phyloP scores from a whole-genome alignment of 2,797 vertebrate genomes.

The Craterocephalus amniculus region DNA sequence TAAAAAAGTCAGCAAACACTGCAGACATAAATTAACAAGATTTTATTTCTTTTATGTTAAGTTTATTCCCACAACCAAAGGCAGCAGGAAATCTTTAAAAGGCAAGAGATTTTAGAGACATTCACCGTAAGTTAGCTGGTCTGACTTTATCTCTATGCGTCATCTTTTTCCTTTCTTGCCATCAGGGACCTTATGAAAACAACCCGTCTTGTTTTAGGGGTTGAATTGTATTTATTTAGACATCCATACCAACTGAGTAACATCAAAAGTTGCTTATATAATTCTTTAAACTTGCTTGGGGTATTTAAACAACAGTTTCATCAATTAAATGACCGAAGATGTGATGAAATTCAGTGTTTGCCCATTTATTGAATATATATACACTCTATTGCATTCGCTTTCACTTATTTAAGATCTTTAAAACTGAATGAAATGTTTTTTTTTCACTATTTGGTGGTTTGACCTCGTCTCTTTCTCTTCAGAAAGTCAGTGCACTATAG shows the following conservation, averaged over 20 bases:
- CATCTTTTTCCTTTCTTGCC: conserved; percentile 43
- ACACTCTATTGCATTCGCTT: background rate
- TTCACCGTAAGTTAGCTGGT: conserved; percentile 11
- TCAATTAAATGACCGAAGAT: background rate
- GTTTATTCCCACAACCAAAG: background rate
- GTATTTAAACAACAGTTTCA: background rate
- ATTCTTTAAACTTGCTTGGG: background rate
- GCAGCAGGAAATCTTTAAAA: background rate
- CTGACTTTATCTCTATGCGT: conserved; percentile 45
- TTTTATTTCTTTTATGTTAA: background rate
- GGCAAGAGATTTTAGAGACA: conserved; percentile 11
- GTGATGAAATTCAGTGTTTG: background rate
- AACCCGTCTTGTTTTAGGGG: conserved; percentile 18
- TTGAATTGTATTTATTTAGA: conserved; percentile 40
- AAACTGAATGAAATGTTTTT: background rate
- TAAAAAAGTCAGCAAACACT: background rate
- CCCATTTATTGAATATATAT: background rate
- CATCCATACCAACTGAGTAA: conserved; percentile 48
- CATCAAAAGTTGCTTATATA: conserved; percentile 10
- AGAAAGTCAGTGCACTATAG: background rate
- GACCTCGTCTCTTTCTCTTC: background rate
- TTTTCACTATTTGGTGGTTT: background rate
- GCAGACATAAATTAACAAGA: background rate
- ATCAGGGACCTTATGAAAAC: conserved; percentile 40
- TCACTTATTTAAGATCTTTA: background rate